A percentile compares a stretch with the other conserved stretches of the same genome.
These are phyloP conservation scores for Trachops cirrhosus DNA, from an alignment of 2,797 vertebrate species.

Conservation along the genomic window DNA sequence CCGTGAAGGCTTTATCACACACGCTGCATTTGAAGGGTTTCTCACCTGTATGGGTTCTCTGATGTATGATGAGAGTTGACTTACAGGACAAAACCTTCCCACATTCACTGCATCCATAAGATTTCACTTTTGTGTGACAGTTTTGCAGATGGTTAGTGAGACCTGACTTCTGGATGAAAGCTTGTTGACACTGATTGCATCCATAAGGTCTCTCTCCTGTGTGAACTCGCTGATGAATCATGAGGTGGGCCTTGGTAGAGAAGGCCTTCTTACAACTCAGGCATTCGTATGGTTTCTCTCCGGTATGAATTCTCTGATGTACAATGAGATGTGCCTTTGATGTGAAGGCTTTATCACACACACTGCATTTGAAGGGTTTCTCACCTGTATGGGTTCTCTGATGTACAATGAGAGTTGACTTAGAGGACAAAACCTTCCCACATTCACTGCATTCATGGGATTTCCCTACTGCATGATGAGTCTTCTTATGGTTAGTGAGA, in stretches of 20 bases:
- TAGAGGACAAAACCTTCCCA: too few relatives aligned
- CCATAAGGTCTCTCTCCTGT: conserved; percentile 45
- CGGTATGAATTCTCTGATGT: conserved; percentile 16
- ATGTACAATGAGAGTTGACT: too few relatives aligned
- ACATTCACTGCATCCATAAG: not conserved
- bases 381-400: too few relatives aligned
- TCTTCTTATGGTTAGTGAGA: conserved; percentile 30
- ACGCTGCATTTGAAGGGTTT: not conserved
- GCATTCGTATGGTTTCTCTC: too few relatives aligned
- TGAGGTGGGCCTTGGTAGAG: too few relatives aligned
- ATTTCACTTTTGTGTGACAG: conserved; percentile 1
- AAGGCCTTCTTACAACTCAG: too few relatives aligned
- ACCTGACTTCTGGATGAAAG: conserved; percentile 43
- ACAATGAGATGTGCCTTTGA: not conserved
- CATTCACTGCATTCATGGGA: not conserved
- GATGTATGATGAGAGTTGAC: too few relatives aligned
- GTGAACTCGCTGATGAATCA: not conserved
- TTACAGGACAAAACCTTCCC: too few relatives aligned
- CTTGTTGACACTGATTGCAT: conserved; percentile 24
- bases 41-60: too few relatives aligned
- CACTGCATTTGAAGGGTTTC: not conserved
- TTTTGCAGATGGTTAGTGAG: conserved; percentile 34
- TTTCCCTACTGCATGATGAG: not conserved
- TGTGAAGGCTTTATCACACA: not conserved
- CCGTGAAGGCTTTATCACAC: conserved; percentile 38